Conservation (phyloP, 2,113 vertebrate species). For the Gracilinanus agilis region DNA sequence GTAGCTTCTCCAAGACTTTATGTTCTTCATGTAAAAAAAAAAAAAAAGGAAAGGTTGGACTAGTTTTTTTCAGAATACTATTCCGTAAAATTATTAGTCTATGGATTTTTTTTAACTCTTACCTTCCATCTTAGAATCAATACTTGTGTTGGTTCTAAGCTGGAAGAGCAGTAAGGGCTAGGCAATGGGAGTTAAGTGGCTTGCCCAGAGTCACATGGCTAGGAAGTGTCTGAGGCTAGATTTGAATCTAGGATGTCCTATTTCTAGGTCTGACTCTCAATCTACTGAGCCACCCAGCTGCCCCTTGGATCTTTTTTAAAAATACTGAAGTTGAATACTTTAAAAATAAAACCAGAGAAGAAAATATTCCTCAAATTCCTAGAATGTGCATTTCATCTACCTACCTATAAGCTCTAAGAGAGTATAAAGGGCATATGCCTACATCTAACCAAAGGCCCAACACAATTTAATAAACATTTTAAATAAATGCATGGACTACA, state of each 20-base stretch:
- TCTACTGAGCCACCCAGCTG: too few species aligned
- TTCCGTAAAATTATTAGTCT: background rate
- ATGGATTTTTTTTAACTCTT: background rate
- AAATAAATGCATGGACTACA: background rate
- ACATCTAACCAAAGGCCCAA: slow-evolving; percentile 16
- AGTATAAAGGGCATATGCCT: background rate
- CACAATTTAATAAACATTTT: background rate
- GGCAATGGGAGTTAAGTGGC: too few species aligned
- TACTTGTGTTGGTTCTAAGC: too few species aligned
- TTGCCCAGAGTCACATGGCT: too few species aligned
- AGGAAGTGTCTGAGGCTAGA: too few species aligned
- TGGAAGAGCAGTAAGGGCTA: too few species aligned
- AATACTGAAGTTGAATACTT: background rate
- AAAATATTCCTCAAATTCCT: background rate
- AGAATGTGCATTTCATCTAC: background rate
- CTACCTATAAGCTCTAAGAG: background rate
- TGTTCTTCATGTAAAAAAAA: background rate
- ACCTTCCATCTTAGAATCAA: too few species aligned
- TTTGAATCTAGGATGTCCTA: too few species aligned
- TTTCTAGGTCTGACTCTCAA: too few species aligned
- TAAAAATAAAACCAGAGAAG: background rate
- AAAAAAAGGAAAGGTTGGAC: background rate
- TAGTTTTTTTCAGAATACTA: background rate
- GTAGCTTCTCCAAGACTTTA: background rate
- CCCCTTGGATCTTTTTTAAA: background rate